These are phyloP conservation scores for Alouatta caraya DNA, from an alignment of 2,797 vertebrate genomes.

Conservation along the genomic window DNA sequence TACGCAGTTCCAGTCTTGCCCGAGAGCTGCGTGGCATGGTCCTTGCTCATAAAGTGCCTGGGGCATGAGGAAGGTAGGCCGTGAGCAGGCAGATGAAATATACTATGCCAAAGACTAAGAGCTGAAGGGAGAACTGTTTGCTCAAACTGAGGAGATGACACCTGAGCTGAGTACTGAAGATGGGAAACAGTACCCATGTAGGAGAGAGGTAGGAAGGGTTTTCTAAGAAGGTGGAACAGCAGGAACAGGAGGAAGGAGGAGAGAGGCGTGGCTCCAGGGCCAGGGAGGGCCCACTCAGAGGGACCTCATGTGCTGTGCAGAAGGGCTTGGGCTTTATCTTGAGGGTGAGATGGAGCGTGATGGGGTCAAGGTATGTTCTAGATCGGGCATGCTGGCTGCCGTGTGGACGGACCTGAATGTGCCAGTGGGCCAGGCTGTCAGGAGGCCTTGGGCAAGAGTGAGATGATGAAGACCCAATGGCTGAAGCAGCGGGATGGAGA, in stretches of 20 bases:
- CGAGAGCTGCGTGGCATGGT: fast-evolving
- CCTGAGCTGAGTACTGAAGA: not conserved
- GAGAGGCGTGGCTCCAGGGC: not conserved
- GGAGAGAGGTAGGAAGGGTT: not conserved
- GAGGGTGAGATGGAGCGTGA: not conserved
- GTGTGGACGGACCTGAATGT: not conserved
- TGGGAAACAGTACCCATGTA: fast-evolving
- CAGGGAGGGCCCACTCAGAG: not conserved
- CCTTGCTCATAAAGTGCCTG: not conserved
- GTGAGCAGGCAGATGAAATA: not conserved
- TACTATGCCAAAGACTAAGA: not conserved
- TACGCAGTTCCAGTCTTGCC: not conserved
- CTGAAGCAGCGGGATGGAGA: not conserved
- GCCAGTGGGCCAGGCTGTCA: not conserved
- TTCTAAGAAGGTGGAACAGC: not conserved
- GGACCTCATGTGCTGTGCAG: fast-evolving
- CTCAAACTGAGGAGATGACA: not conserved
- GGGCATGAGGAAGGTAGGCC: not conserved
- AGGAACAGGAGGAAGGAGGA: not conserved
- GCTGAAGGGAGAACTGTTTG: not conserved
- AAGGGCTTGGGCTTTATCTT: not conserved
- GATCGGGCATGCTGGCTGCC: not conserved
- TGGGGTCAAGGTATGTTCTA: not conserved
- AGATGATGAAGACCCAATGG: not conserved
- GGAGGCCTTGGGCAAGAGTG: not conserved